Base-by-base conservation (phyloP, 2,113 vertebrate genomes). In the Lepus timidus region DNA sequence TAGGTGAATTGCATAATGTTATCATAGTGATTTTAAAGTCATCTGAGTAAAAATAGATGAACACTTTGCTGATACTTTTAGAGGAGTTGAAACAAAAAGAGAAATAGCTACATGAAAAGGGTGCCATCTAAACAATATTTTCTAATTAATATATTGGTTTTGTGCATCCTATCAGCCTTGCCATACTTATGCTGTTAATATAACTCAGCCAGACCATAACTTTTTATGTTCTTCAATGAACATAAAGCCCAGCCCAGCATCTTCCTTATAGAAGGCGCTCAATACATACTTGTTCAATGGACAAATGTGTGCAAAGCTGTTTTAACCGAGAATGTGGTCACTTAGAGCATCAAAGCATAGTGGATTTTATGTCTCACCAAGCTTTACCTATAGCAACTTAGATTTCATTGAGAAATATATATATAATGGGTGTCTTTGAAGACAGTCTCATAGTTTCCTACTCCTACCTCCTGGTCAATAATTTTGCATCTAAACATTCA, bases 31-130 rank as follows among this genome's bases (percentile, higher is more conserved):
- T 68, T 74, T 85, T 9, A 31, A 86, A 94, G 23, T 68, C 27
- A 36, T 49, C 80, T 44, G 23, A 92, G 13, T 70, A 22, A 65
- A 61, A 82, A 61, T 25, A 65, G 13, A 23, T 22, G 22, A n/a
- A 70, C 14, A 36, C 44, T 86, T 88, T 80, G 14, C 51, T 93
- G 61, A 80, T n/a, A 71, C 12, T 76, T 83, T 90, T 55, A 88
- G 65, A 81, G 33, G 39, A 0, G 8, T 31, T 49, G 0, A 76
- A 64, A 51, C 14, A 44, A 55, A 92, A 73, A 62, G 10, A 22
- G 6, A 90, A 64, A 51, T 84, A 74, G 12, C 20, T 39, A 29
- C 7, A 33, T 52, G 33, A 58, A 74, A 83, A 82, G 4, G 6
- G 16, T 86, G 11, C 3, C 71, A 44, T 74, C 36, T 49, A 64